Percentiles rank a stretch among this genome's conserved stretches.
These are phyloP conservation scores for Anas georgica DNA, from an alignment of 2,797 vertebrate species.

Conservation along the genomic window DNA sequence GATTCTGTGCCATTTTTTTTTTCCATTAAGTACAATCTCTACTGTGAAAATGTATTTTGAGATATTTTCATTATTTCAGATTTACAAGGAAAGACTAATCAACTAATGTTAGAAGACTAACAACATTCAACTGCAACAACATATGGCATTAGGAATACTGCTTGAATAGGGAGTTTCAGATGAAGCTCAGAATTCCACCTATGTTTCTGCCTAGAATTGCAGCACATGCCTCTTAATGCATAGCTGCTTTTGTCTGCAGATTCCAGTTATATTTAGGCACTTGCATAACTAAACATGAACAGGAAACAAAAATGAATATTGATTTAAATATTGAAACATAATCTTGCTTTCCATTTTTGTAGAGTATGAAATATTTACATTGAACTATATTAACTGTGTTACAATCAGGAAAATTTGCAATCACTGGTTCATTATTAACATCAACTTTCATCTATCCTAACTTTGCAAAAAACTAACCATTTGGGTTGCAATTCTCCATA, in stretches of 20 bases:
- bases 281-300: background rate
- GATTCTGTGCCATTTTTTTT: background rate
- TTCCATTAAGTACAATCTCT: background rate
- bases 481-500: background rate
- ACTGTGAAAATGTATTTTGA: constrained; percentile 32
- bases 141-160: constrained; percentile 42
- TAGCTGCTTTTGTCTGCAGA: background rate
- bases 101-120: constrained; percentile 30
- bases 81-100: constrained; percentile 41
- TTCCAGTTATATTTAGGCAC: background rate
- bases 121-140: constrained; percentile 23
- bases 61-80: constrained; percentile 34
- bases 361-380: background rate
- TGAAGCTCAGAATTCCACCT: background rate
- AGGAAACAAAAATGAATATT: background rate
- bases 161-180: constrained; percentile 20
- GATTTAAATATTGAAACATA: background rate
- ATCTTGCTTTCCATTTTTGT: background rate
- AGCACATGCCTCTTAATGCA: background rate
- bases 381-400: background rate
- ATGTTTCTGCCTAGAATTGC: background rate
- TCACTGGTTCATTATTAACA: background rate
- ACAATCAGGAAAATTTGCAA: background rate
- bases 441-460: background rate
- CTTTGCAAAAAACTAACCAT: background rate